Evolutionary conservation across 30 jellyfish, hydroid and myxozoan species (phyloP), one percentile per base, ranked within the genome.

Genomic region (Turritopsis rubra): DNA sequence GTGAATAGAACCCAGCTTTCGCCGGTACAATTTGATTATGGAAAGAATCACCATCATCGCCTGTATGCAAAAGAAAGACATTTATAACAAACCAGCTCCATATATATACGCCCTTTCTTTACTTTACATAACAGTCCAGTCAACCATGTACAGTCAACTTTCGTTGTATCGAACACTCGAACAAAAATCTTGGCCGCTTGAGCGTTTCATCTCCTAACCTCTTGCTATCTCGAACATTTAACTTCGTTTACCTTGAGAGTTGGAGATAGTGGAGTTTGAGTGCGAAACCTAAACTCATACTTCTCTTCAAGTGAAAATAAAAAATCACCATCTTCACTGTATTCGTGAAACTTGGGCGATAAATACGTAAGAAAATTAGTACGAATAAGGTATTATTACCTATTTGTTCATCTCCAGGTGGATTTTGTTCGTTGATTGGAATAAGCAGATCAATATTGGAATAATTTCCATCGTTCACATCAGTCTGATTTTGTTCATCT

Each of bases 1-100:
- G 82, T 26, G 82, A 74, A 74, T 74, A 29, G 71, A 74, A 74
- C 52, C 82, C 82, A 74, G 65, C 65, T 16, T 74, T 74, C 24
- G 19, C 24, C 82, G 24, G 65, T n/a, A 30, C 65, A n/a, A 24
- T 74, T 74, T 74, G 20, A 24, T n/a, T 52, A 30, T 29, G 65
- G 0, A 24, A 29, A 0, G 82, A 74, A 16, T 74, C 82, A 27
- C 9, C 65, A 74, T 8, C 65, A 29, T 16, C 65, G 19, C 9
- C 60, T 3, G 60, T 3, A 41, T 3, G 60, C 5, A 41, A 41
- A 3, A 13, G 60, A 41, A 3, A 13, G 60, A 41, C 5, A 41
- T 41, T 3, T 13, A 41, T 41, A 13, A 41, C 5, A 41, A 41
- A 3, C 13, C 60, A 13, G 9, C 5, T 41, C 9, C 60, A 41